Conservation (phyloP, 2,888 invertebrate species). For the Alloplasta piceator region DNA sequence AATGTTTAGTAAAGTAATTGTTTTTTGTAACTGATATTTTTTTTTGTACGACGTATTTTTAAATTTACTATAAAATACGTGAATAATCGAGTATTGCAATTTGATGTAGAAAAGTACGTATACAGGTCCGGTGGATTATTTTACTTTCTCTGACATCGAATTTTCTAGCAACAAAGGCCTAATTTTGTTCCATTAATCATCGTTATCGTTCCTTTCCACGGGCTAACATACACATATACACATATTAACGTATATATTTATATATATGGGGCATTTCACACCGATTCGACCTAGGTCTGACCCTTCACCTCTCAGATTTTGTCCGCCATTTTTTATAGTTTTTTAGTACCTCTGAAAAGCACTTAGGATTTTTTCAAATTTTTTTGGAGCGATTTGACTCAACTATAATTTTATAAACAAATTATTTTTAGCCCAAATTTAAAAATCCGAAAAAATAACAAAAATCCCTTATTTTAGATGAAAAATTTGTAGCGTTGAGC, state of each 20-base stretch:
- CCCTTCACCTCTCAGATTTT: too few relatives aligned
- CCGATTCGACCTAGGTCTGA: too few relatives aligned
- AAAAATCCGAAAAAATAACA: too few relatives aligned
- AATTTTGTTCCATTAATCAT: conserved; percentile 42
- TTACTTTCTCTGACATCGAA: conserved; percentile 29
- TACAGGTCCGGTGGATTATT: conserved; percentile 37
- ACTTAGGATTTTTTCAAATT: too few relatives aligned
- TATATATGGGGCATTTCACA: too few relatives aligned
- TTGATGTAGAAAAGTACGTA: conserved; percentile 46
- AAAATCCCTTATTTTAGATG: too few relatives aligned
- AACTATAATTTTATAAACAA: too few relatives aligned
- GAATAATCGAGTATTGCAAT: conserved; percentile 36
- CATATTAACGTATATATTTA: conserved; percentile 51
- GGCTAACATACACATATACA: conserved; percentile 63
- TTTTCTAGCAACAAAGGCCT: conserved; percentile 41
- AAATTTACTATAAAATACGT: conserved; percentile 27
- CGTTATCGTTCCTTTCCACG: conserved; percentile 59
- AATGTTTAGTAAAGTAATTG: conserved; percentile 45
- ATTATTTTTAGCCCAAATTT: too few relatives aligned
- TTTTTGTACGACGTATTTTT: conserved; percentile 50
- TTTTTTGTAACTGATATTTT: conserved; percentile 50
- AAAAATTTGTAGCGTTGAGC: too few relatives aligned
- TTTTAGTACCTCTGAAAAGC: too few relatives aligned
- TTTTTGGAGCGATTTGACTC: too few relatives aligned
- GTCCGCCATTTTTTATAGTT: too few relatives aligned